Evolutionary conservation across 1,140 invertebrate genomes (phyloP).

Genomic region (Pachyrhynchus sulphureomaculatus): DNA sequence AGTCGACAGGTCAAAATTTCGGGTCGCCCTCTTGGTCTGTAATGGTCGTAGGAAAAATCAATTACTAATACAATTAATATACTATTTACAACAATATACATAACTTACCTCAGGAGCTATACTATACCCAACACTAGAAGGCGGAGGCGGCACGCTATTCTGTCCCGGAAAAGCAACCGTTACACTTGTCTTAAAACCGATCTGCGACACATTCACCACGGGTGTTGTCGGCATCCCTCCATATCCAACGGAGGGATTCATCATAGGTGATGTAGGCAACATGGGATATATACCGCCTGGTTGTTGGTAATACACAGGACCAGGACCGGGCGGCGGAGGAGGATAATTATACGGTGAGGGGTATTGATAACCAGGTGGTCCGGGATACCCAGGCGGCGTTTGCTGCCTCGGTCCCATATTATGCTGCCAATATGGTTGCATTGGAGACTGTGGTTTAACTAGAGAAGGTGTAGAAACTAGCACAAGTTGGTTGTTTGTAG

Average conservation of each 20-base stretch:
- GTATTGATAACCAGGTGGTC: conserved; percentile 2
- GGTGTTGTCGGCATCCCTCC: background rate
- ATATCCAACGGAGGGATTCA: conserved; percentile 5
- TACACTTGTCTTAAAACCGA: conserved; percentile 24
- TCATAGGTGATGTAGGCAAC: too few relatives aligned
- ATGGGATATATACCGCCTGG: conserved; percentile 17
- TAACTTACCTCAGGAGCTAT: conserved; percentile 13
- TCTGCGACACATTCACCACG: conserved; percentile 8
- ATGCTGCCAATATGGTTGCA: conserved; percentile 25
- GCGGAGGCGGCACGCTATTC: conserved; percentile 9
- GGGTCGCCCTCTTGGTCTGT: too few relatives aligned
- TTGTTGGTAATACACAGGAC: conserved; percentile 15
- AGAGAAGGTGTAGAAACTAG: conserved; percentile 7
- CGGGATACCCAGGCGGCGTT: conserved; percentile 11
- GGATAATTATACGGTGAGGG: conserved; percentile 12
- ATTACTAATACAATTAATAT: too few relatives aligned
- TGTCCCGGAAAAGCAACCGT: conserved; percentile 8
- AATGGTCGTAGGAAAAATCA: too few relatives aligned
- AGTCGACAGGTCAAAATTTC: too few relatives aligned
- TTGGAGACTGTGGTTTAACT: conserved; percentile 7
- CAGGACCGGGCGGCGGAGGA: too few relatives aligned
- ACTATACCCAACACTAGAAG: background rate
- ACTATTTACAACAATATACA: too few relatives aligned
- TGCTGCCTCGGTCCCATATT: conserved; percentile 7
- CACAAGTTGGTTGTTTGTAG: conserved; percentile 25